phyloP scores from a whole-genome alignment of 1,140 invertebrate species.

The Heliconius congener region DNA sequence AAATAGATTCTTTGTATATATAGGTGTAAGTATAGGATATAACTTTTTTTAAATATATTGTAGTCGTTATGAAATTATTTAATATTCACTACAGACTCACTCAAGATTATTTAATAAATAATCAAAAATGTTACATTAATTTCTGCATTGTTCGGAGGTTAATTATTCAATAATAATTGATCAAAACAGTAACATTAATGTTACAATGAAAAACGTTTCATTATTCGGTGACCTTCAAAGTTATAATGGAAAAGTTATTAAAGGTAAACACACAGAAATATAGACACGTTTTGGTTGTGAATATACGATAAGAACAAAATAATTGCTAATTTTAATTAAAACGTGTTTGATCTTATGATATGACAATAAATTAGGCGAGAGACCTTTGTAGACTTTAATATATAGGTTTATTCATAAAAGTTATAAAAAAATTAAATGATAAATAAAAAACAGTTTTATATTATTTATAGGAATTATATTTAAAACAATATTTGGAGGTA shows the following conservation, averaged over 20 bases:
- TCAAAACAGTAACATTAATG: too few species aligned
- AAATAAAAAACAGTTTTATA: conserved; percentile 23
- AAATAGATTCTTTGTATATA: too few species aligned
- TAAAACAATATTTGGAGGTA: conserved; percentile 38
- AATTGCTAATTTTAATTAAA: too few species aligned
- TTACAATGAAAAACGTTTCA: too few species aligned
- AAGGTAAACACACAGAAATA: background rate
- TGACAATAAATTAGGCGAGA: background rate
- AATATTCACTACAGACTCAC: too few species aligned
- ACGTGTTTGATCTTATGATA: background rate
- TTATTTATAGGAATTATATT: conserved; percentile 39
- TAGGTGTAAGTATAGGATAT: too few species aligned
- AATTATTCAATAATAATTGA: too few species aligned
- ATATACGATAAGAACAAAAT: background rate
- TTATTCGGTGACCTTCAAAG: background rate
- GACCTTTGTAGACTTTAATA: background rate
- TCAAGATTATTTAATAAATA: too few species aligned
- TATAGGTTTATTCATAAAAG: background rate
- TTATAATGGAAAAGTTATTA: background rate
- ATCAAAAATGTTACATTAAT: too few species aligned
- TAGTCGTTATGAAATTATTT: too few species aligned
- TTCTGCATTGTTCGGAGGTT: too few species aligned
- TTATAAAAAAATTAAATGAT: background rate
- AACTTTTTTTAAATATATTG: too few species aligned
- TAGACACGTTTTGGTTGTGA: background rate